Percentiles rank a stretch among this genome's conserved stretches.
Conservation (phyloP, 1,140 invertebrate genomes). For the Vollenhovia emeryi region DNA sequence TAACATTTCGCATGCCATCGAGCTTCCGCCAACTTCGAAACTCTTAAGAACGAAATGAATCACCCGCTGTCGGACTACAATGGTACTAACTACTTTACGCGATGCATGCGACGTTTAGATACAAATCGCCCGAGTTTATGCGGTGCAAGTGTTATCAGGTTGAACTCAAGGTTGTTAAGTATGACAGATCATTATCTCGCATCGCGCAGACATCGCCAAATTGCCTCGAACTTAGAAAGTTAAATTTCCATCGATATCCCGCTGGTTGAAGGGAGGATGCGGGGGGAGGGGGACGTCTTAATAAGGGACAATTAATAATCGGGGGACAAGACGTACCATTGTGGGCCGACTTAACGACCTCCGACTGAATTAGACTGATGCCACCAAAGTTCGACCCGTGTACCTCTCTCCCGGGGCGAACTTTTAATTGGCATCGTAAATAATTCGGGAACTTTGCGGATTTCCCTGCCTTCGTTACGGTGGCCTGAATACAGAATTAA, state of each 20-base stretch:
- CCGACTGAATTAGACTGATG: conserved; percentile 68
- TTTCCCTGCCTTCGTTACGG: conserved; percentile 74
- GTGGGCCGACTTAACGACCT: conserved; percentile 77
- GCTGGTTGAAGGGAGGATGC: not conserved
- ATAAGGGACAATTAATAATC: conserved; percentile 74
- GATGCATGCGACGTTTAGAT: conserved; percentile 49
- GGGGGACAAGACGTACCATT: conserved; percentile 57
- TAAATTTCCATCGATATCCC: conserved; percentile 57
- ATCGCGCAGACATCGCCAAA: conserved; percentile 27
- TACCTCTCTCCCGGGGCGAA: conserved; percentile 69
- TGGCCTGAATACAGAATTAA: conserved; percentile 83
- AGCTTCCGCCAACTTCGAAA: conserved; percentile 1
- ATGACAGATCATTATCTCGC: conserved; percentile 56
- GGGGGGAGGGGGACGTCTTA: conserved; percentile 53
- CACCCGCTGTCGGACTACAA: conserved; percentile 24
- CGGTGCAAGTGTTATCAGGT: conserved; percentile 32
- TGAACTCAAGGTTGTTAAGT: conserved; percentile 47
- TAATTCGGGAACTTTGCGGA: conserved; percentile 83
- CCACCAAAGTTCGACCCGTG: conserved; percentile 58
- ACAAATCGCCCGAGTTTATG: conserved; percentile 16
- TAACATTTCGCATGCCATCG: conserved; percentile 5
- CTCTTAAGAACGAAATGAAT: conserved; percentile 27
- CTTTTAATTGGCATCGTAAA: conserved; percentile 85
- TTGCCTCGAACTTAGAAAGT: conserved; percentile 49
- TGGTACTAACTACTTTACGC: conserved; percentile 13